phyloP scores from a whole-genome alignment of 2,888 invertebrate genomes.

The Cataglyphis livida region DNA sequence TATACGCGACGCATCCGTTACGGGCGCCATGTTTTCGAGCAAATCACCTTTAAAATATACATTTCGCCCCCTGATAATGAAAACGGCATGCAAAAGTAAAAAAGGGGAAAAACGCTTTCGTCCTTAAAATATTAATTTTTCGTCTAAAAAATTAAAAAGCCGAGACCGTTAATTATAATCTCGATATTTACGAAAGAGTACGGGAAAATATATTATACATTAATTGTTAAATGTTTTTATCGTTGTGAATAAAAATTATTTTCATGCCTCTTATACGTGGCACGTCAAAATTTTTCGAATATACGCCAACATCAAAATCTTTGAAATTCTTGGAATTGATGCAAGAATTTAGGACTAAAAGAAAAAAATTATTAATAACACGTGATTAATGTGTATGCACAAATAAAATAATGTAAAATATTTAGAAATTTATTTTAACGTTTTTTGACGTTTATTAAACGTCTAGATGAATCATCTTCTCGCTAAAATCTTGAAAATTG shows the following conservation, averaged over 20 bases:
- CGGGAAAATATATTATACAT: not conserved
- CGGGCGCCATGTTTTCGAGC: slow-evolving; percentile 33
- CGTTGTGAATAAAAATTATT: not conserved
- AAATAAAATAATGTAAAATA: not conserved
- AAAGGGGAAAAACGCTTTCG: slow-evolving; percentile 1
- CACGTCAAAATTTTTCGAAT: not conserved
- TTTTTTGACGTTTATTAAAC: not conserved
- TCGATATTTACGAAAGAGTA: not conserved
- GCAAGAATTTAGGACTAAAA: not conserved
- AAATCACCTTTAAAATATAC: slow-evolving; percentile 42
- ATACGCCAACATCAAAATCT: not conserved
- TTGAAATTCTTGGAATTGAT: not conserved
- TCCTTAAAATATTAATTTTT: slow-evolving; percentile 2
- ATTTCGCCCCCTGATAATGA: slow-evolving; percentile 32
- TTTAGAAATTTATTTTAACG: not conserved
- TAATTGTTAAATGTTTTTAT: not conserved
- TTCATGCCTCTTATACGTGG: not conserved
- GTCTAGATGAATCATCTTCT: slow-evolving; percentile 2
- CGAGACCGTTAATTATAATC: slow-evolving; percentile 3
- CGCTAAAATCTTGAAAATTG: slow-evolving; percentile 36
- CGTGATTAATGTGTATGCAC: not conserved
- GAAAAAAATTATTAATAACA: not conserved
- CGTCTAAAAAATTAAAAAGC: not conserved
- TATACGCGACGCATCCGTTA: slow-evolving; percentile 62
- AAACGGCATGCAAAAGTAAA: slow-evolving; percentile 3